phyloP scores from a whole-genome alignment of 64 coral and sea anemone genomes.

The Montipora efflorescens region DNA sequence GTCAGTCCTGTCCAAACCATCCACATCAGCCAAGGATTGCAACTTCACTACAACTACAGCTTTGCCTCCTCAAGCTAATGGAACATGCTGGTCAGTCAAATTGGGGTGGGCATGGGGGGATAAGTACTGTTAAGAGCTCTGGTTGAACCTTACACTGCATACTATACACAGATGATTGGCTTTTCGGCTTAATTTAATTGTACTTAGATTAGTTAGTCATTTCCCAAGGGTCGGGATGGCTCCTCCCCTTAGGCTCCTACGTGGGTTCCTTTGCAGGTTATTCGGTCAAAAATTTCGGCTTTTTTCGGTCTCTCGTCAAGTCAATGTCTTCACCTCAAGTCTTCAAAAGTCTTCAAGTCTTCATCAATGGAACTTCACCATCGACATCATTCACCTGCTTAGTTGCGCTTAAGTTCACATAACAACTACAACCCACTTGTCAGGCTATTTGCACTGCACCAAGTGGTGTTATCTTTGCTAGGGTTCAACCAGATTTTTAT shows the following conservation, averaged over 20 bases:
- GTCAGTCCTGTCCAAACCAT: no score
- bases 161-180: not conserved
- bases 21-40: not conserved
- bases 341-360: not conserved
- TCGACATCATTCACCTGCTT: not conserved
- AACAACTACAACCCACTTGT: not conserved
- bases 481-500: not conserved
- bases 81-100: not conserved
- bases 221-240: not conserved
- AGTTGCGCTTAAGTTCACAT: not conserved
- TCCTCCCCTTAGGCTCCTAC: not conserved
- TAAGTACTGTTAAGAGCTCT: not conserved
- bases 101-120: not conserved
- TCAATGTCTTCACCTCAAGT: not conserved
- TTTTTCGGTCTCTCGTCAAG: not conserved
- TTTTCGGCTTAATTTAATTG: not conserved
- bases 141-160: not conserved
- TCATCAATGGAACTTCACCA: not conserved
- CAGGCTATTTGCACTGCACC: not conserved
- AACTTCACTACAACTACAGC: not conserved
- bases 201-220: not conserved
- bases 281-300: not conserved
- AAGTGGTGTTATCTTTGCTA: not conserved
- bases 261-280: not conserved
- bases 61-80: not conserved